These are phyloP conservation scores for Melanotaenia trifasciata DNA, from an alignment of 2,797 vertebrate genomes.

Conservation along the genomic window DNA sequence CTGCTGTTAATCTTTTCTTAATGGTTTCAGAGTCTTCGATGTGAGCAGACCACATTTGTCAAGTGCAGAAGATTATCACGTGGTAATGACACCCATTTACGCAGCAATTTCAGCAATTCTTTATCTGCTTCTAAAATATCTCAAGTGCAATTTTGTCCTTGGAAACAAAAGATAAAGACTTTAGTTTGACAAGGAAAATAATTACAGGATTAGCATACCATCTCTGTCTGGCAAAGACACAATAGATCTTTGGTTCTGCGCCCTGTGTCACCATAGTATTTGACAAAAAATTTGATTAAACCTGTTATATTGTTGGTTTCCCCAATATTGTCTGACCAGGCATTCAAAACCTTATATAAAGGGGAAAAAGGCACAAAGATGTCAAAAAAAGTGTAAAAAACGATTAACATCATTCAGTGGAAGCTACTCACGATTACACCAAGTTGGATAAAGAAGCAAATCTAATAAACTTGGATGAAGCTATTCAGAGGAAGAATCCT, in stretches of 20 bases:
- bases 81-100: slow-evolving; percentile 19
- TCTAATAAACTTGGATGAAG: slow-evolving; percentile 16
- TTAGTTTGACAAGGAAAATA: slow-evolving; percentile 57
- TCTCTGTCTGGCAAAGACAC: slow-evolving; percentile 54
- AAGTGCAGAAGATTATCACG: slow-evolving; percentile 14
- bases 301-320: slow-evolving; percentile 34
- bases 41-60: slow-evolving; percentile 27
- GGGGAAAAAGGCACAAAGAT: background rate
- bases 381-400: slow-evolving; percentile 25
- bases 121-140: slow-evolving; percentile 34
- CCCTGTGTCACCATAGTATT: slow-evolving; percentile 49
- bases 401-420: slow-evolving; percentile 5
- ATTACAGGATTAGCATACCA: slow-evolving; percentile 58
- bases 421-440: slow-evolving; percentile 4
- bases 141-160: slow-evolving; percentile 48
- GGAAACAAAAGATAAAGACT: slow-evolving; percentile 42
- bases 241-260: slow-evolving; percentile 48
- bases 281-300: slow-evolving; percentile 28
- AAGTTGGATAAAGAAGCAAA: slow-evolving; percentile 22
- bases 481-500: background rate
- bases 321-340: slow-evolving; percentile 7
- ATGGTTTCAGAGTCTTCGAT: slow-evolving; percentile 11
- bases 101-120: slow-evolving; percentile 11
- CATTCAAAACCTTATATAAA: slow-evolving; percentile 28
- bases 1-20: slow-evolving; percentile 11